phyloP scores from a whole-genome alignment of 2,113 vertebrate species.

The Choloepus hoffmanni region DNA sequence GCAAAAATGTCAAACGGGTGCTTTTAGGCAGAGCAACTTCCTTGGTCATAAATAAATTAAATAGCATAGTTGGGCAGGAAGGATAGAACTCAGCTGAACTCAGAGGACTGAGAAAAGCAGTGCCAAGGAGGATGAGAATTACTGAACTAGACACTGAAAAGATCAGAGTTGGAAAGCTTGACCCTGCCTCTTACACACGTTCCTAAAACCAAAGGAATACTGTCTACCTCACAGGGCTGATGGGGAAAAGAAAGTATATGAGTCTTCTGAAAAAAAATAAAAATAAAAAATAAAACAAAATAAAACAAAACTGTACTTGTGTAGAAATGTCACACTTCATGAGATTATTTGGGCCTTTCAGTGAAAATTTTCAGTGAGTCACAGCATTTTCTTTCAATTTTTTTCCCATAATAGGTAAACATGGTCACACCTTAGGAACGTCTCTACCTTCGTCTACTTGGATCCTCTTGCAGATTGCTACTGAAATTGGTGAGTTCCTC shows the following conservation, averaged over 20 bases:
- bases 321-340: neutral
- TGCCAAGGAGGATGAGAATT: neutral
- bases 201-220: neutral
- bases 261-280: neutral
- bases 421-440: constrained; percentile 49
- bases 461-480: constrained; percentile 63
- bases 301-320: neutral
- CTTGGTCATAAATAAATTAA: neutral
- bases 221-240: neutral
- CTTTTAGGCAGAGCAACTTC: neutral
- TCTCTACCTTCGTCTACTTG: constrained; percentile 43
- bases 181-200: neutral
- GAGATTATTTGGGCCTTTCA: constrained; percentile 4
- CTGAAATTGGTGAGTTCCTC: constrained; percentile 61
- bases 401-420: constrained; percentile 69
- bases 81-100: neutral
- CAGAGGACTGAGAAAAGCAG: neutral
- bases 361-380: constrained; percentile 62
- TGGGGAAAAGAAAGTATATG: constrained; percentile 7
- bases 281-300: neutral
- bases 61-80: too few relatives aligned
- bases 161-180: neutral
- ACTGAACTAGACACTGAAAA: neutral
- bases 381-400: constrained; percentile 64
- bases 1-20: neutral